phyloP scores from a whole-genome alignment of 2,888 invertebrate species.

The Spicauda simplicius region DNA sequence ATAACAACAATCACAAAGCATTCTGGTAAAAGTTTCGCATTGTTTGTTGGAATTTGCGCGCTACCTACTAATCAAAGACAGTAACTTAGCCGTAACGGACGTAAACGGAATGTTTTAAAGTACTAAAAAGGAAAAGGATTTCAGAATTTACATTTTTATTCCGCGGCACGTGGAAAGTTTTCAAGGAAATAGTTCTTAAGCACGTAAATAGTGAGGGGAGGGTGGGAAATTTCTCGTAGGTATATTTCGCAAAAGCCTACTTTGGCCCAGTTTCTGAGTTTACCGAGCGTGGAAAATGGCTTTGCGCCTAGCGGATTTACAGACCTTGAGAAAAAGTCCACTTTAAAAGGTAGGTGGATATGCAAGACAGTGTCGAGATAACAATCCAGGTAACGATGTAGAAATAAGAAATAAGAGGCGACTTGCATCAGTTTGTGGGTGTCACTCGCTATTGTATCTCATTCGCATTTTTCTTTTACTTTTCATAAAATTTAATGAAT shows the following conservation, averaged over 20 bases:
- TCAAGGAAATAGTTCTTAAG: conserved; percentile 73
- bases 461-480: background rate
- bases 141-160: conserved; percentile 68
- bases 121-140: conserved; percentile 48
- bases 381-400: conserved; percentile 3
- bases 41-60: conserved; percentile 5
- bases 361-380: conserved; percentile 14
- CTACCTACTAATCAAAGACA: conserved; percentile 27
- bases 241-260: conserved; percentile 78
- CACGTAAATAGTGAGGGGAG: conserved; percentile 69
- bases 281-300: conserved; percentile 77
- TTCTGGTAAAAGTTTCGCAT: conserved; percentile 2
- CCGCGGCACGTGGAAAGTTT: conserved; percentile 60
- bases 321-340: conserved; percentile 60
- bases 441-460: background rate
- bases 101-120: conserved; percentile 35
- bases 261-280: conserved; percentile 80
- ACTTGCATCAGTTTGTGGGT: background rate
- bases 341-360: conserved; percentile 38
- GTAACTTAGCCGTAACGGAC: conserved; percentile 27
- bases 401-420: background rate
- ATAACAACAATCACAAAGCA: background rate
- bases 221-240: conserved; percentile 60
- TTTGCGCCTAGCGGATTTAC: conserved; percentile 72
- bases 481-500: background rate